Conservation (phyloP, 2,113 vertebrate species). For the Parotia lawesii region DNA sequence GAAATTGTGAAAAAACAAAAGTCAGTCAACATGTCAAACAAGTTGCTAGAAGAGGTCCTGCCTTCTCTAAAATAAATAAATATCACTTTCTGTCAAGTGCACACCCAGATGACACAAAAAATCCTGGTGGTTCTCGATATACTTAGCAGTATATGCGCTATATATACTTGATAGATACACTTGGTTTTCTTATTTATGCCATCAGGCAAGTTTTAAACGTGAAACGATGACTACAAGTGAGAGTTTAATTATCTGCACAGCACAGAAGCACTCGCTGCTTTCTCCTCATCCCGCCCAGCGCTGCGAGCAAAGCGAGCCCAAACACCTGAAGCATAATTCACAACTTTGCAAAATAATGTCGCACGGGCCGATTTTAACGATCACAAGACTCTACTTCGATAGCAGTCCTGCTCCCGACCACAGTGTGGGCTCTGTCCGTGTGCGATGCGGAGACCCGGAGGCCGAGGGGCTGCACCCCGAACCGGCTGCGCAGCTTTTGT, state of each 20-base stretch:
- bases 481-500: background rate
- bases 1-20: background rate
- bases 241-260: background rate
- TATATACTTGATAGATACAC: rapidly evolving
- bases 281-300: background rate
- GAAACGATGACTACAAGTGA: rapidly evolving
- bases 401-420: rapidly evolving
- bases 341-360: background rate
- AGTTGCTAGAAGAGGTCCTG: background rate
- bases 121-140: background rate
- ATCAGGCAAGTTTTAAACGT: background rate
- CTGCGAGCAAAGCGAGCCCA: background rate
- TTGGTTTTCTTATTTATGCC: background rate
- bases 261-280: background rate
- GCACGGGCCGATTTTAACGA: background rate
- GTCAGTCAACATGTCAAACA: background rate
- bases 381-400: rapidly evolving
- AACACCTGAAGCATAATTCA: background rate
- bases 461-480: background rate
- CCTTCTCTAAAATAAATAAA: background rate
- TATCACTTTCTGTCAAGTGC: background rate
- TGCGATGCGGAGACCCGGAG: background rate
- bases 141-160: rapidly evolving
- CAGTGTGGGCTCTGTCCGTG: background rate
- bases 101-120: background rate